These are phyloP conservation scores for Epistrophe eligans DNA, from an alignment of 2,888 invertebrate genomes.

Conservation along the genomic window DNA sequence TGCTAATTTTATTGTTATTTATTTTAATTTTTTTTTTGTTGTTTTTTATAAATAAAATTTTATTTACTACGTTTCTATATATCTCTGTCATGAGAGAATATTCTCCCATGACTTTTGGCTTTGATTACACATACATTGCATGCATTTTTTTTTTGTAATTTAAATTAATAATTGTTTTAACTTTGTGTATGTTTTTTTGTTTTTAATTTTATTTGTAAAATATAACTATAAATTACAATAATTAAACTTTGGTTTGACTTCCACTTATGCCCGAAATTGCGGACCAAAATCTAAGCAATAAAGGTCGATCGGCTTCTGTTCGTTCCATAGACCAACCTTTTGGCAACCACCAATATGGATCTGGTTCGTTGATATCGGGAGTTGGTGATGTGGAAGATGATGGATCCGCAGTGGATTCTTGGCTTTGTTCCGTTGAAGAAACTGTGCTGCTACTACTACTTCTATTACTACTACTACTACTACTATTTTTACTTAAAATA, in stretches of 20 bases:
- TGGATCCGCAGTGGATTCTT: conserved; percentile 54
- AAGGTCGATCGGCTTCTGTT: conserved; percentile 79
- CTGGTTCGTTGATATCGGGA: conserved; percentile 68
- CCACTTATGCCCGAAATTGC: conserved; percentile 76
- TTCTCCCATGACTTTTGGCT: conserved; percentile 68
- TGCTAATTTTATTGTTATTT: conserved; percentile 47
- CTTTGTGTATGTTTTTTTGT: conserved; percentile 34
- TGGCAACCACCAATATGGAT: conserved; percentile 83
- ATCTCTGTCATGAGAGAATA: conserved; percentile 51
- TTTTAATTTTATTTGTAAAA: conserved; percentile 36
- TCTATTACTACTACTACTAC: conserved; percentile 17
- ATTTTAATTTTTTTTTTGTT: too few species aligned
- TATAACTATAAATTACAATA: conserved; percentile 57
- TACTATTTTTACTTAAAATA: conserved; percentile 45
- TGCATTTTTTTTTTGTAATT: conserved; percentile 45
- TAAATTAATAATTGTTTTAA: conserved; percentile 45
- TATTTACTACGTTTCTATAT: conserved; percentile 60
- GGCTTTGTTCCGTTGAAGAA: conserved; percentile 55
- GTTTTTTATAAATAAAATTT: conserved; percentile 66
- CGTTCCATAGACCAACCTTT: conserved; percentile 81
- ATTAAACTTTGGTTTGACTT: conserved; percentile 76
- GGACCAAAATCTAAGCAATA: conserved; percentile 81
- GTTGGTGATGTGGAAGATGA: conserved; percentile 63
- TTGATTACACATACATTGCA: conserved; percentile 76
- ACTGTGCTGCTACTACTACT: conserved; percentile 26